Conservation (phyloP, 2,797 vertebrate species). For the Danio kyathit region DNA sequence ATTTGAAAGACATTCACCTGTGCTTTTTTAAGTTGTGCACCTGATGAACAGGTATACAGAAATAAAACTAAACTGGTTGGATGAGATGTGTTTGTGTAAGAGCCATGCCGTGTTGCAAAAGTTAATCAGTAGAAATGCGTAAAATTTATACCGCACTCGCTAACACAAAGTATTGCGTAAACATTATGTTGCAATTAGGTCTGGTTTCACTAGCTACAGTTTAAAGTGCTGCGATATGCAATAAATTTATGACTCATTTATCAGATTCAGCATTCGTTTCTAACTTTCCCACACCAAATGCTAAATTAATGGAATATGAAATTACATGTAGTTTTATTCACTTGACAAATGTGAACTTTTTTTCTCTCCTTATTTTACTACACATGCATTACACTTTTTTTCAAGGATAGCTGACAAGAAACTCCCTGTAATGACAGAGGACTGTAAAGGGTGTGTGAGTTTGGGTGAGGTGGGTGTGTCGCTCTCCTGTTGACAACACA, state of each 20-base stretch:
- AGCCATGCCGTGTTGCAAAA: background rate
- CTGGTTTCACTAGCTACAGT: background rate
- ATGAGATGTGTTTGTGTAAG: background rate
- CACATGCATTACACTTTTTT: background rate
- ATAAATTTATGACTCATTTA: background rate
- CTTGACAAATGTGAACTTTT: background rate
- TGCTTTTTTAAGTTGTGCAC: too few species aligned
- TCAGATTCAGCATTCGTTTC: background rate
- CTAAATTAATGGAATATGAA: background rate
- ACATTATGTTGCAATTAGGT: background rate
- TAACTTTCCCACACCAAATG: background rate
- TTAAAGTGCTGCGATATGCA: background rate
- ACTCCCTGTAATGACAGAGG: slow-evolving; percentile 8
- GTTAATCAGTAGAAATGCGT: background rate
- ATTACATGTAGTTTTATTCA: background rate
- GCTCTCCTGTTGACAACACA: background rate
- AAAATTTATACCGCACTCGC: background rate
- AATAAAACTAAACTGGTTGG: slow-evolving; percentile 4
- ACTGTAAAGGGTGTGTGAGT: slow-evolving; percentile 34
- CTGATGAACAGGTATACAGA: background rate
- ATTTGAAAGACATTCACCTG: background rate
- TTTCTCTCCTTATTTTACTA: too few species aligned
- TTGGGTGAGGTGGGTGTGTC: slow-evolving; percentile 32
- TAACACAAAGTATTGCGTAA: background rate
- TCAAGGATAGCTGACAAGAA: background rate